Base-by-base conservation (phyloP, 2,113 vertebrate species). In the Myrmecophaga tridactyla region DNA sequence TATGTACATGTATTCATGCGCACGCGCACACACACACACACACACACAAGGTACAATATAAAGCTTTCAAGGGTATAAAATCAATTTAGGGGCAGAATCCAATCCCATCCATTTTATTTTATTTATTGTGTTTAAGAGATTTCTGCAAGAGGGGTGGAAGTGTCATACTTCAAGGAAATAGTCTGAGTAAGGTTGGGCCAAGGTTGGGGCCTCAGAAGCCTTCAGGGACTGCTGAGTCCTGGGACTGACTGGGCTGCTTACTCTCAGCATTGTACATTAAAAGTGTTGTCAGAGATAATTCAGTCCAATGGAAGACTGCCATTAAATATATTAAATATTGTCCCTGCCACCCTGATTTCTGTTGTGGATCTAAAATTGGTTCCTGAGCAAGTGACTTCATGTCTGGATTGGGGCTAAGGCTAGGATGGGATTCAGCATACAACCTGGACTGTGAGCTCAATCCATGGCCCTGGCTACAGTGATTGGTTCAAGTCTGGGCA, bases 21-120 rank as follows among this genome's bases (percentile, higher is more conserved):
- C 4, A n/a, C 56, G 69, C 20, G 20, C 43, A 46, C 6, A 41
- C 34, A 56, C 25, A n/a, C n/a, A n/a, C n/a, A n/a, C n/a, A n/a
- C n/a, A n/a, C n/a, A n/a, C n/a, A n/a, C n/a, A 48, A 0, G 4
- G 36, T 80, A 51, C 0, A n/a, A 56, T 60, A 65, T 39, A 86
- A 86, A 95, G 6, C 48, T 95, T 96, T 97, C 53, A 75, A 90
- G 48, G 43, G 53, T 65, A 48, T 80, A 73, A 93, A 95, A 85
- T 92, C 46, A 95, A 56, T 75, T 82, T 92, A 94, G 73, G 31
- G 34, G 2, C 56, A 92, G 73, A 89, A n/a, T 90, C 20, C 58
- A 90, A 86, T 87, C 56, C 63, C 46, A 72, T 77, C 43, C 53
- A 82, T 56, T 93, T 67, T 67, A 14, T 36, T n/a, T 89, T 82